A percentile compares a stretch with the other conserved stretches of the same genome.
Evolutionary conservation across 2,797 vertebrate species (phyloP).

Genomic region (Capromys pilorides): DNA sequence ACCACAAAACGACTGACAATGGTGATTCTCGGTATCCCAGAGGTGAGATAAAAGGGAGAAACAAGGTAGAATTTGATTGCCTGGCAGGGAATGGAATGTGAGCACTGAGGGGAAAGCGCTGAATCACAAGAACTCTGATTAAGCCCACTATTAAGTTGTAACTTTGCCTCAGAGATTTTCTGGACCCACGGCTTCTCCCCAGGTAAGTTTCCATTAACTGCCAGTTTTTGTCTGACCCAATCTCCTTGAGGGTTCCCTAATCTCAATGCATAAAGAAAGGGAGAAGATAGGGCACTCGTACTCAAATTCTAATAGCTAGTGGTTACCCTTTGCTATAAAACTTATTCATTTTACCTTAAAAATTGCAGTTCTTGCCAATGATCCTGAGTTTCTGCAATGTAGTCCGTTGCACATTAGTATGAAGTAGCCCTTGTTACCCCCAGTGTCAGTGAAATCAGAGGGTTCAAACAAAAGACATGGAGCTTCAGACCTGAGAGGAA

Average conservation of each 20-base stretch:
- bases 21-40: neutral
- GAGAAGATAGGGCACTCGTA: neutral
- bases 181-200: neutral
- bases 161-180: neutral
- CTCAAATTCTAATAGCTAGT: neutral
- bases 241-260: neutral
- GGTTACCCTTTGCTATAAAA: too few relatives aligned
- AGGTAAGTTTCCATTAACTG: neutral
- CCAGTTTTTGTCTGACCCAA: neutral
- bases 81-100: neutral
- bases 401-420: accelerated
- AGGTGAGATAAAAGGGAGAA: neutral
- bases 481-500: neutral
- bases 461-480: neutral
- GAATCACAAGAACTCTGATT: neutral
- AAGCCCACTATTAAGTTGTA: neutral
- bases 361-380: neutral
- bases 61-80: neutral
- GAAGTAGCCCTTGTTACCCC: neutral
- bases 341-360: neutral
- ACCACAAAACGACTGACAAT: neutral
- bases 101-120: too few relatives aligned
- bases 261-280: neutral
- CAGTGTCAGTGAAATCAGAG: neutral
- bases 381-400: neutral